A percentile compares a stretch with the other conserved stretches of the same genome.
Evolutionary conservation across 2,113 vertebrate species (phyloP).

Genomic region (Promerops cafer): DNA sequence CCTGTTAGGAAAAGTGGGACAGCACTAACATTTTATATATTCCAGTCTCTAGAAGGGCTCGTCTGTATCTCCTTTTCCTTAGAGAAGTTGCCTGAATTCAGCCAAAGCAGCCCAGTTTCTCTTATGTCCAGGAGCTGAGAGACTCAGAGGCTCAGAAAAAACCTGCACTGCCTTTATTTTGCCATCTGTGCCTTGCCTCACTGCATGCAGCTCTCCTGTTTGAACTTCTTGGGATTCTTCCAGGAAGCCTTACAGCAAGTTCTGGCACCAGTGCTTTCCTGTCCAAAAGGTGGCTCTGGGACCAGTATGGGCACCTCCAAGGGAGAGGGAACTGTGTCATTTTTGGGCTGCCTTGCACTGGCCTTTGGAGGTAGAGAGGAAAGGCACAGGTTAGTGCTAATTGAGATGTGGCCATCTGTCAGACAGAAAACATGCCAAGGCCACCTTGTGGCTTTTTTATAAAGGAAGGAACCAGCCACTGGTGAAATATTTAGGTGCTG

Average conservation of each 20-base stretch:
- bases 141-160: neutral
- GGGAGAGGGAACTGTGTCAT: neutral
- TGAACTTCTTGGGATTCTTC: neutral
- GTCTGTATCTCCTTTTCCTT: neutral
- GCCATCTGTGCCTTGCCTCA: neutral
- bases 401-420: conserved; percentile 31
- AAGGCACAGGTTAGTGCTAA: neutral
- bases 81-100: neutral
- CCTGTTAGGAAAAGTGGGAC: neutral
- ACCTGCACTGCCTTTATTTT: neutral
- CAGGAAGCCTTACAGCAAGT: neutral
- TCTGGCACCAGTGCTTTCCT: neutral
- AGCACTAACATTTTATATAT: neutral
- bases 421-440: neutral
- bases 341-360: neutral
- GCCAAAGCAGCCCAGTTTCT: neutral
- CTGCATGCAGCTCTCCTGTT: neutral
- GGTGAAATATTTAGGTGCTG: neutral
- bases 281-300: neutral
- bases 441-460: neutral
- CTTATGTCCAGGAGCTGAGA: neutral
- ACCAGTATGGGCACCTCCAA: neutral
- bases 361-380: neutral
- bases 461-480: neutral
- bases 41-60: neutral